Conservation (phyloP, 2,888 invertebrate genomes). For the Pteria penguin region DNA sequence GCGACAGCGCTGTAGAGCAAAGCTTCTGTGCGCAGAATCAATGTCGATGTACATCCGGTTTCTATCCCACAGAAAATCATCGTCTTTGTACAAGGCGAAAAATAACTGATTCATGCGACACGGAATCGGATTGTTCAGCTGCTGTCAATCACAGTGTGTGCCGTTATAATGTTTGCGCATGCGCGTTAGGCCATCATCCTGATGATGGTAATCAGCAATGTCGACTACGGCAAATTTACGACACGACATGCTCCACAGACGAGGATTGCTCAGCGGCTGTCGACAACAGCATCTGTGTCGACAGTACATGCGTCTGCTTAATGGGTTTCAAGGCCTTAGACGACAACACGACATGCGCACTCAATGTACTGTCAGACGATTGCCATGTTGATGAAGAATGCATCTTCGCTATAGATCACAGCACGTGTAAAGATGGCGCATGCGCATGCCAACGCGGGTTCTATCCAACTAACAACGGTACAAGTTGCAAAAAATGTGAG, state of each 20-base stretch:
- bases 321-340: neutral
- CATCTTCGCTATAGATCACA: slow-evolving; percentile 12
- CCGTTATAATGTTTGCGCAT: too few species aligned
- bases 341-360: neutral
- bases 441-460: slow-evolving; percentile 15
- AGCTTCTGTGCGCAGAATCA: neutral
- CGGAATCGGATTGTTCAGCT: slow-evolving; percentile 3
- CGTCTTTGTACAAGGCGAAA: neutral
- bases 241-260: neutral
- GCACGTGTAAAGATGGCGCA: slow-evolving; percentile 4
- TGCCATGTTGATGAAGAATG: slow-evolving; percentile 12
- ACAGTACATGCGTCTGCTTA: neutral
- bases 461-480: neutral
- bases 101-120: neutral
- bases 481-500: slow-evolving; percentile 5
- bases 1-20: neutral
- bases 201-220: too few species aligned
- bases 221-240: too few species aligned
- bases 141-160: neutral
- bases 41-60: neutral
- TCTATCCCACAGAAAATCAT: neutral
- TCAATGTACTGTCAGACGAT: neutral
- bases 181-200: too few species aligned
- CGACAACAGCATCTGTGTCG: neutral
- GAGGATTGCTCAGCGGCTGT: slow-evolving; percentile 5